A percentile compares a stretch with the other conserved stretches of the same genome.
These are phyloP conservation scores for Coenobita brevimanus DNA, from an alignment of 1,140 invertebrate genomes.

Conservation along the genomic window DNA sequence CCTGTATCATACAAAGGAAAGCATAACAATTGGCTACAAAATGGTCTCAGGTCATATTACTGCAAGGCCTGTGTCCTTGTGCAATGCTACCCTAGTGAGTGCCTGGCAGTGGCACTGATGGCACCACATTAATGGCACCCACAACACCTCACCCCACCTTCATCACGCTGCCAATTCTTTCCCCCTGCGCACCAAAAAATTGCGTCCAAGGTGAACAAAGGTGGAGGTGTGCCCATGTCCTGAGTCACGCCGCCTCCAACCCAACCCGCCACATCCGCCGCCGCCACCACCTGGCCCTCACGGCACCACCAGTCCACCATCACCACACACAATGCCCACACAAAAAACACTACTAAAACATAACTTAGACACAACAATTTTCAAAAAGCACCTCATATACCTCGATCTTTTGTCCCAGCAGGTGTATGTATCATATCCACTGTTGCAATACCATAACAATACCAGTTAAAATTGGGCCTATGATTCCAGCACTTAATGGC, in stretches of 20 bases:
- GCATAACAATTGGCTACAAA: no score
- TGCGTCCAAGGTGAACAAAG: neutral
- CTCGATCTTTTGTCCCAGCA: neutral
- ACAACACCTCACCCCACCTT: no score
- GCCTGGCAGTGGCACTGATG: no score
- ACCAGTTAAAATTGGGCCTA: neutral
- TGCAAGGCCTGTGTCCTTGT: no score
- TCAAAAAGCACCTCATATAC: neutral
- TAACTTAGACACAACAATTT: neutral
- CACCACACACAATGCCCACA: neutral
- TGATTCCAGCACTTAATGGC: constrained; percentile 51
- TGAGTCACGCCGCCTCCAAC: constrained; percentile 21
- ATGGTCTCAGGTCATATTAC: no score
- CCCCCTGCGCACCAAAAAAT: neutral
- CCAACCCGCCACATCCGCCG: neutral
- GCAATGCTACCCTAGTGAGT: no score
- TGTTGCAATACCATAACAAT: neutral
- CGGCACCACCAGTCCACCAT: constrained; percentile 17
- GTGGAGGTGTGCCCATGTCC: constrained; percentile 2
- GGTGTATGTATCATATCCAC: neutral
- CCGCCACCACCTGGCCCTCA: constrained; percentile 36
- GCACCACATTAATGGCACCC: no score
- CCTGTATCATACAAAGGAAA: no score
- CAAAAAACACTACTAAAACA: neutral
- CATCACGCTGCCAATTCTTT: no score